Evolutionary conservation across 2,888 invertebrate species (phyloP).

Genomic region (Atrina japonica): DNA sequence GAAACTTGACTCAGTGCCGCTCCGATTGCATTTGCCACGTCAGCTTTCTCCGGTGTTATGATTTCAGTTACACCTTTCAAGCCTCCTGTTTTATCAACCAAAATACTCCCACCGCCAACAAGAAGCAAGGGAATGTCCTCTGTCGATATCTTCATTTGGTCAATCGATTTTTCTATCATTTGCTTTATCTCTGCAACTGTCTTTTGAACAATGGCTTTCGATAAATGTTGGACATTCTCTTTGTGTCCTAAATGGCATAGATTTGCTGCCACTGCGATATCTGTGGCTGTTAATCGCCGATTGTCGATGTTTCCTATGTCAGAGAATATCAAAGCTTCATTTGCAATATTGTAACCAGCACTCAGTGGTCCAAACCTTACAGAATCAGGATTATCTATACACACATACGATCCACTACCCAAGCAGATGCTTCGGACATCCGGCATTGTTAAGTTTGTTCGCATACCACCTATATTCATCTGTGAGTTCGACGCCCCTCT

Average conservation of each 20-base stretch:
- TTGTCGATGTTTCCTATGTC: constrained; percentile 21
- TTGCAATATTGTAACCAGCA: constrained; percentile 71
- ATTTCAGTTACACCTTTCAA: constrained; percentile 59
- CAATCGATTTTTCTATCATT: constrained; percentile 68
- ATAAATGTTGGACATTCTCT: constrained; percentile 52
- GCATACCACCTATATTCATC: constrained; percentile 71
- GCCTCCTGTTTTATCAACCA: constrained; percentile 56
- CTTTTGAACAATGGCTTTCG: constrained; percentile 44
- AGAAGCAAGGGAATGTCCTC: constrained; percentile 69
- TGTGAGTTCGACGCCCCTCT: constrained; percentile 70
- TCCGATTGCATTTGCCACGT: constrained; percentile 79
- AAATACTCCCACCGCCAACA: constrained; percentile 75
- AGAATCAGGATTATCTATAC: constrained; percentile 1
- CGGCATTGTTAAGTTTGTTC: constrained; percentile 77
- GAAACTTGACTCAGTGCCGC: constrained; percentile 77
- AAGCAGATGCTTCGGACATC: constrained; percentile 76
- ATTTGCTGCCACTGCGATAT: constrained; percentile 74
- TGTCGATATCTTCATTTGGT: constrained; percentile 67
- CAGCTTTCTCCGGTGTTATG: constrained; percentile 59
- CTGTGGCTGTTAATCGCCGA: constrained; percentile 70
- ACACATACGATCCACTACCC: constrained; percentile 75
- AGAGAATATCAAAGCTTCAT: constrained; percentile 69
- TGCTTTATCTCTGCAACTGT: constrained; percentile 60
- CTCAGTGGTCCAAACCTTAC: constrained; percentile 74
- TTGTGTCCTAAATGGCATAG: constrained; percentile 57